Evolutionary conservation across 2,888 invertebrate genomes (phyloP), one percentile per base, ranked within the genome.

Genomic region (Ichneumoninae sp.): DNA sequence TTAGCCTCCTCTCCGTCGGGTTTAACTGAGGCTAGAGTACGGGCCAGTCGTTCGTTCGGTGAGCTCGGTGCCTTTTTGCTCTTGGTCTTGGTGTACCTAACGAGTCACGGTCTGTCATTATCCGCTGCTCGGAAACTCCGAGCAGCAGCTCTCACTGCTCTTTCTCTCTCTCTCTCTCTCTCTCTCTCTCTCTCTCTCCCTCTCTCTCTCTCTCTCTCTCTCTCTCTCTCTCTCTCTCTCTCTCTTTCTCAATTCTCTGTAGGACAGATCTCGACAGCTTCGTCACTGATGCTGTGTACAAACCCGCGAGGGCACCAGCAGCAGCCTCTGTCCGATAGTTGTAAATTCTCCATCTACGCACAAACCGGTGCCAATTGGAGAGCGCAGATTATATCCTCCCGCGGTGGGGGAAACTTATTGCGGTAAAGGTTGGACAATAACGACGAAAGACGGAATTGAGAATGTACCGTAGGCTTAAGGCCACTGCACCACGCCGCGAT

Each of bases 51-150:
- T 86, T 86, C 89, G 89, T 89, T 87, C 86, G 86, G 82, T 85
- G 84, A 69, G 84, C 78, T 83, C 79, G 75, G 62, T 65, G 86
- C 66, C 86, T 87, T 89, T 90, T 92, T 92, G 89, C 88, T 90
- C 89, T 85, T 86, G 87, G 80, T 86, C 88, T 90, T 87, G 86
- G 88, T 88, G 89, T 88, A 90, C 90, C 91, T 92, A 92, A 92
- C 92, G 92, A 93, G 91, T 92, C 90, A 83, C 86, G 90, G 91
- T 84, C 92, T 92, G 91, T 93, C 91, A 93, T 93, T 93, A 93
- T 92, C 91, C 89, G 88, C 91, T 91, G 90, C 91, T 88, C 10
- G 89, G 89, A 90, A 88, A 88, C 87, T 86, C 86, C 86, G 85
- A 16, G 60, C 33, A 30, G 60, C 47, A 79, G 80, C 60, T 71